Base-by-base conservation (phyloP, 2,113 vertebrate genomes). In the Pardalotus punctatus region DNA sequence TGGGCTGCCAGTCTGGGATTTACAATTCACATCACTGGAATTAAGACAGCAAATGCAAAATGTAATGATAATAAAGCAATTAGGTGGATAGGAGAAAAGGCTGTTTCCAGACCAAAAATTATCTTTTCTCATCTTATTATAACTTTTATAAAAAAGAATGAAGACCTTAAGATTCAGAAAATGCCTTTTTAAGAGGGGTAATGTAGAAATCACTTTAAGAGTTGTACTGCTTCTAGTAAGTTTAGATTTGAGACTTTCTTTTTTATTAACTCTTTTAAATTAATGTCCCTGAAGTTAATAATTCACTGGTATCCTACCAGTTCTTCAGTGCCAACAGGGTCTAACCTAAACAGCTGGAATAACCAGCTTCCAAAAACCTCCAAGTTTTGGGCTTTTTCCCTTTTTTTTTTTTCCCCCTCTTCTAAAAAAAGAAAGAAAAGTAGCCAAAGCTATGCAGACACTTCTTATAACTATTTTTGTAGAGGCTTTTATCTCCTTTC, bases 401-500 rank as follows among this genome's bases (percentile, higher is more conserved):
- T 8, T 5, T 2, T 22, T 40, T 33, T 35, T 13, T 29, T 21
- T 15, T 9, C 33, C 15, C 5, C 1, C 12, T 54, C 60, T 60
- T n/a, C 45, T 35, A 40, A 48, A 38, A 12, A 54, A 47, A 25
- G n/a, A 48, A 72, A 56, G 16, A 35, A 22, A 90, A 96, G 76
- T 77, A 72, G 58, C 19, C 62, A 58, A 66, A 87, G 35, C 84
- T 60, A 56, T 56, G 84, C 51, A 91, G 62, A 21, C 1, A 27
- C 64, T 74, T 70, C 90, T 89, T 51, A 9, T 47, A 93, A 90
- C 86, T 96, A 81, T 92, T 94, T 94, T 81, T 86, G 56, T 6
- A 51, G 38, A 83, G 38, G 76, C 38, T 93, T 97, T 97, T 88
- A 74, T 90, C 86, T 92, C 69, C 67, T 84, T 86, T 78, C 80